A percentile compares a stretch with the other conserved stretches of the same genome.
Evolutionary conservation across 2,797 vertebrate species (phyloP).

Genomic region (Betta splendens): DNA sequence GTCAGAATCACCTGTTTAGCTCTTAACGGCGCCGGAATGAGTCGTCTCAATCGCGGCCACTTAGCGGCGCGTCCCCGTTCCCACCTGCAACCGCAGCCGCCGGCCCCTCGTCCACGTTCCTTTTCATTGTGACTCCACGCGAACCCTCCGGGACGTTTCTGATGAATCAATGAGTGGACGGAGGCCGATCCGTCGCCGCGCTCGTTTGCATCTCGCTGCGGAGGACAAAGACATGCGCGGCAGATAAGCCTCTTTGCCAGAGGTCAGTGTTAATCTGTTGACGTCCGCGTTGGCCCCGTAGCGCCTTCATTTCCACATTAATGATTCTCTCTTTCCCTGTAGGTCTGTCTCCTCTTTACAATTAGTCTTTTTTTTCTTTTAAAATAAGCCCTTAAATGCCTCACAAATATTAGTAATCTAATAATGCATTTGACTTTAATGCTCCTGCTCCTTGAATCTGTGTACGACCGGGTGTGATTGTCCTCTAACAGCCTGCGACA

Average conservation of each 20-base stretch:
- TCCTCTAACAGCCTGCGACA: conserved; percentile 5
- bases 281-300: conserved; percentile 21
- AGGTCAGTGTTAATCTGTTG: conserved; percentile 53
- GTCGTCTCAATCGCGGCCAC: background rate
- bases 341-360: conserved; percentile 37
- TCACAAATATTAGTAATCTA: too few relatives aligned
- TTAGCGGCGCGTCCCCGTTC: conserved; percentile 2
- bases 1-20: conserved; percentile 30
- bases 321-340: conserved; percentile 14
- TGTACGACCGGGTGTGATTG: too few relatives aligned
- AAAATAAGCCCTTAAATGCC: conserved; percentile 26
- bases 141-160: conserved; percentile 20
- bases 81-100: conserved; percentile 15
- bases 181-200: conserved; percentile 32
- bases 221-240: conserved; percentile 30
- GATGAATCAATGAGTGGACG: conserved; percentile 36
- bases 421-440: too few relatives aligned
- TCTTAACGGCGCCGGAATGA: conserved; percentile 2
- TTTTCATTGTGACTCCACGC: conserved; percentile 13
- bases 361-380: conserved; percentile 43
- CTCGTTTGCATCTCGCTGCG: conserved; percentile 41
- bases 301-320: conserved; percentile 32
- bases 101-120: background rate
- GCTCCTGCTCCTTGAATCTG: too few relatives aligned
- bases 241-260: conserved; percentile 47